phyloP scores from a whole-genome alignment of 2,888 invertebrate species.

The Ophonus ardosiacus region DNA sequence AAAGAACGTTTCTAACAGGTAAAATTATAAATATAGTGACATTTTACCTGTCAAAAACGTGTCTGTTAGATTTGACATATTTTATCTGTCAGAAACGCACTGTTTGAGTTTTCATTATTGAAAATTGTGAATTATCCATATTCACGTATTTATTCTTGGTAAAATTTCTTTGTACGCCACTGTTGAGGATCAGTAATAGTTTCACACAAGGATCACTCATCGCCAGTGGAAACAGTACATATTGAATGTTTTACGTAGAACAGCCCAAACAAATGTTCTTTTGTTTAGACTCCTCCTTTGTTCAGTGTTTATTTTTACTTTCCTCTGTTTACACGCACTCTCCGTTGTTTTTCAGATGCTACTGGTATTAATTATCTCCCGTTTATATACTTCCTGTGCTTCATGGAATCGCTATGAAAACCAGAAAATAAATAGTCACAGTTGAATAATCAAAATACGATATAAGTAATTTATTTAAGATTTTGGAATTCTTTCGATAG shows the following conservation, averaged over 20 bases:
- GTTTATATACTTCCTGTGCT: slow-evolving; percentile 33
- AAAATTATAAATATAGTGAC: too few species aligned
- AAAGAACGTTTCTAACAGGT: too few species aligned
- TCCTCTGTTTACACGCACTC: slow-evolving; percentile 49
- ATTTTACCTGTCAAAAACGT: too few species aligned
- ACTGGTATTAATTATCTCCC: slow-evolving; percentile 42
- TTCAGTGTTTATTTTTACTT: slow-evolving; percentile 52
- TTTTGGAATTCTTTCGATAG: too few species aligned
- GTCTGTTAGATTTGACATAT: too few species aligned
- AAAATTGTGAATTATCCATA: too few species aligned
- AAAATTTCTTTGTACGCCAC: slow-evolving; percentile 23
- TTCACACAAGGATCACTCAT: slow-evolving; percentile 41
- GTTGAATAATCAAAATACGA: too few species aligned
- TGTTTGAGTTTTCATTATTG: too few species aligned
- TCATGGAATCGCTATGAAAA: background rate
- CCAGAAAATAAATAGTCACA: too few species aligned
- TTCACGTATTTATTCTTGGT: background rate
- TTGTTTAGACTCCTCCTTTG: slow-evolving; percentile 52
- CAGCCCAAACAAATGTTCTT: slow-evolving; percentile 55
- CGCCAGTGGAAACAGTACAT: slow-evolving; percentile 41
- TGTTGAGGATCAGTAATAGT: background rate
- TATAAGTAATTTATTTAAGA: too few species aligned
- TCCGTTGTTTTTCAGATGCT: slow-evolving; percentile 48
- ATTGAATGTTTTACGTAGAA: slow-evolving; percentile 52
- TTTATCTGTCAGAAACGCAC: too few species aligned